Evolutionary conservation across 2,797 vertebrate genomes (phyloP).

Genomic region (Cichlasoma orientale): DNA sequence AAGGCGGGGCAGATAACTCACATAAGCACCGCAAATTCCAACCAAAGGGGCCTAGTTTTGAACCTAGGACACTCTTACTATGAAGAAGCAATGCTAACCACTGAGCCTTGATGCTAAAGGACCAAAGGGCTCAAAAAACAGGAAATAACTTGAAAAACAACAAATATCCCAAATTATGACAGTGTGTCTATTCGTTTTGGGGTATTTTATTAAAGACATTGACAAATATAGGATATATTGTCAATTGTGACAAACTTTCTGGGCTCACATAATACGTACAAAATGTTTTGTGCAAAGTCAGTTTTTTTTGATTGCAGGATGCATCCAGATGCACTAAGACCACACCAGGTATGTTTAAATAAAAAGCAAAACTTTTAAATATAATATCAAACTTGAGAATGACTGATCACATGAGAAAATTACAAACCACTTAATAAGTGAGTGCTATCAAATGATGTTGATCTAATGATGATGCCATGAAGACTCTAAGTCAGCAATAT

Average conservation of each 20-base stretch:
- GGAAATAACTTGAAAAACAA: background rate
- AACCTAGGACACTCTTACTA: too few species aligned
- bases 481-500: slow-evolving; percentile 28
- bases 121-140: background rate
- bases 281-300: too few species aligned
- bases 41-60: too few species aligned
- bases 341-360: background rate
- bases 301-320: too few species aligned
- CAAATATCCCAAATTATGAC: background rate
- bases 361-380: background rate
- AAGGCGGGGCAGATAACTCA: too few species aligned
- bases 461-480: slow-evolving; percentile 8
- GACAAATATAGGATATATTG: too few species aligned
- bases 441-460: slow-evolving; percentile 30
- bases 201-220: too few species aligned
- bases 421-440: background rate
- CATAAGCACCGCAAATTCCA: too few species aligned
- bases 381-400: slow-evolving; percentile 4
- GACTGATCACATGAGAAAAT: slow-evolving; percentile 18
- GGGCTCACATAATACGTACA: too few species aligned
- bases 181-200: too few species aligned
- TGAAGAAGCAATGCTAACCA: background rate
- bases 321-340: too few species aligned
- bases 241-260: too few species aligned
- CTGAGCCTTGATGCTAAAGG: background rate